Percentiles rank a stretch among this genome's conserved stretches.
Conservation (phyloP, 2,113 vertebrate species). For the Motacilla alba region DNA sequence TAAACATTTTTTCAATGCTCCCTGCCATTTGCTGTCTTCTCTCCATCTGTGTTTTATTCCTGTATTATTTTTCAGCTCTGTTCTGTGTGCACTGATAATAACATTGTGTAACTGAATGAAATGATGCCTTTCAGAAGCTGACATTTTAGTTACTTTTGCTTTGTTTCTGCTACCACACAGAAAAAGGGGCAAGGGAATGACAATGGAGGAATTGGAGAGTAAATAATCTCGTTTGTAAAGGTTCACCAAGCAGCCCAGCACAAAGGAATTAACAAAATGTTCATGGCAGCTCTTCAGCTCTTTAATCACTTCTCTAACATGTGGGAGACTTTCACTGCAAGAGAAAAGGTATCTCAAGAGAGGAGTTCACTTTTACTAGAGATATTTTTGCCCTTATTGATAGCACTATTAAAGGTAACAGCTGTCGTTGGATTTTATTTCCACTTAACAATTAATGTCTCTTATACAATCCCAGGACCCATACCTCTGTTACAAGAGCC, state of each 20-base stretch:
- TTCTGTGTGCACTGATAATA: neutral
- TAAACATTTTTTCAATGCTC: neutral
- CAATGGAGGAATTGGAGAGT: conserved; percentile 57
- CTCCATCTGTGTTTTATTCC: neutral
- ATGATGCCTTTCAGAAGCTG: neutral
- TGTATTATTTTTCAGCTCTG: conserved; percentile 7
- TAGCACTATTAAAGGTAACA: neutral
- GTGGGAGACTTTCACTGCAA: neutral
- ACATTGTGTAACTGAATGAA: neutral
- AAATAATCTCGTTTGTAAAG: conserved; percentile 63
- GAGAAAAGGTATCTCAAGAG: neutral
- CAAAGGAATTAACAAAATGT: conserved; percentile 55
- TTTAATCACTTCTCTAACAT: conserved; percentile 15
- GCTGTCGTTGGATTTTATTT: neutral
- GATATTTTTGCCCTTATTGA: neutral
- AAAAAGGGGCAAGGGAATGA: conserved; percentile 34
- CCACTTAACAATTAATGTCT: neutral
- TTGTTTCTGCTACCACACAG: conserved; percentile 17
- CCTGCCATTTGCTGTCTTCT: neutral
- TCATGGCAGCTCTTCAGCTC: conserved; percentile 23
- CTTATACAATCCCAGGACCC: neutral
- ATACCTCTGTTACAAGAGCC: neutral
- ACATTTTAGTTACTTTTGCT: conserved; percentile 41
- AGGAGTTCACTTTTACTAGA: neutral
- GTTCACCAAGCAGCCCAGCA: conserved; percentile 60